Percentiles rank a stretch among this genome's conserved stretches.
These are phyloP conservation scores for Lagria hirta DNA, from an alignment of 2,888 invertebrate genomes.

Conservation along the genomic window DNA sequence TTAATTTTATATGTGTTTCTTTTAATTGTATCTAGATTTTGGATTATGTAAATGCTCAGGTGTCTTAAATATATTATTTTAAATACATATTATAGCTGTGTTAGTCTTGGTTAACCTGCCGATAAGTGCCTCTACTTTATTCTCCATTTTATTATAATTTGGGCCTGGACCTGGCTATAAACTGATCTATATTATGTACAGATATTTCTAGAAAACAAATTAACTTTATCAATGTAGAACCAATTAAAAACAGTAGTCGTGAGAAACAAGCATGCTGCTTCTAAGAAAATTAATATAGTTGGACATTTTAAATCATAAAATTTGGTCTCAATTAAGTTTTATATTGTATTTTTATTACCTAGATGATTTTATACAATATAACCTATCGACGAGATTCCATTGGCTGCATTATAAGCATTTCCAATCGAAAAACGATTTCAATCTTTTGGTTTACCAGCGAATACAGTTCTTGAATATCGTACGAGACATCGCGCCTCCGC, in stretches of 20 bases:
- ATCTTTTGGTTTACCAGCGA: constrained; percentile 7
- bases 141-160: constrained; percentile 20
- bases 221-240: constrained; percentile 18
- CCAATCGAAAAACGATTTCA: constrained; percentile 7
- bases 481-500: constrained; percentile 42
- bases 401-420: constrained; percentile 11
- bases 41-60: too few species aligned
- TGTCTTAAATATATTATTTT: neutral
- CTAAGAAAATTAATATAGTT: constrained; percentile 15
- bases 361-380: constrained; percentile 9
- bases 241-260: constrained; percentile 19
- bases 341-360: constrained; percentile 23
- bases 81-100: too few species aligned
- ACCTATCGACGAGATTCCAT: constrained; percentile 10
- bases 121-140: constrained; percentile 24
- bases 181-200: constrained; percentile 17
- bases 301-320: constrained; percentile 24
- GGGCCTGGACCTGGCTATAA: constrained; percentile 18
- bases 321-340: constrained; percentile 21
- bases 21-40: too few species aligned
- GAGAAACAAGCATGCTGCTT: constrained; percentile 16
- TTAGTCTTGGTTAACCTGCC: too few species aligned
- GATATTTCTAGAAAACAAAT: constrained; percentile 20
- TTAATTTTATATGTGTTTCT: too few species aligned
- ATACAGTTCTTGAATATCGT: constrained; percentile 29